A percentile compares a stretch with the other conserved stretches of the same genome.
Evolutionary conservation across 2,888 invertebrate species (phyloP).

Genomic region (Thymelicus lineola): DNA sequence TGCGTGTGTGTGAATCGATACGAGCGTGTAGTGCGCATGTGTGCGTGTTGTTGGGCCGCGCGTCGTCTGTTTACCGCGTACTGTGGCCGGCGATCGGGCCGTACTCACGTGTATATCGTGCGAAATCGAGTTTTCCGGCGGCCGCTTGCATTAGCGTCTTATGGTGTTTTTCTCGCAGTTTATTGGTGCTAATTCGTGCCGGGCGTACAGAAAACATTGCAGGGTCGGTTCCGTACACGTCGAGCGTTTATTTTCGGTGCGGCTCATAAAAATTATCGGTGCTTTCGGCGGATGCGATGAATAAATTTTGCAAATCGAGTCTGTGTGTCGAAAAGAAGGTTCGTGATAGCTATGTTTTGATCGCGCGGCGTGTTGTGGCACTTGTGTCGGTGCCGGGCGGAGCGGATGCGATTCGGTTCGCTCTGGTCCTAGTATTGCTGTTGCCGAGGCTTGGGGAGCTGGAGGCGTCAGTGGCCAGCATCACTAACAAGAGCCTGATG

Average conservation of each 20-base stretch:
- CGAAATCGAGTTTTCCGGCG: conserved; percentile 75
- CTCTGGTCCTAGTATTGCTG: conserved; percentile 56
- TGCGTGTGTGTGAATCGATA: conserved; percentile 49
- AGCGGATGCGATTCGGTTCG: conserved; percentile 66
- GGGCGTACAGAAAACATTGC: conserved; percentile 64
- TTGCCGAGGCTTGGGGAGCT: conserved; percentile 64
- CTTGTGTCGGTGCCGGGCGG: conserved; percentile 77
- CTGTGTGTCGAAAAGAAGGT: conserved; percentile 82
- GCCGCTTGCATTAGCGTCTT: conserved; percentile 65
- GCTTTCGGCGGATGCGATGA: conserved; percentile 84
- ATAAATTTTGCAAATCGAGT: conserved; percentile 83
- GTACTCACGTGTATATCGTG: conserved; percentile 82
- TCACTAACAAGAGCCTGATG: conserved; percentile 53
- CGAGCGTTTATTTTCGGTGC: conserved; percentile 66
- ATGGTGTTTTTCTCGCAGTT: conserved; percentile 76
- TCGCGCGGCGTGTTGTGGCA: conserved; percentile 74
- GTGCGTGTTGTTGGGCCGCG: conserved; percentile 77
- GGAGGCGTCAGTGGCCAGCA: conserved; percentile 50
- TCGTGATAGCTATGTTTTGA: conserved; percentile 82
- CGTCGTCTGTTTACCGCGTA: conserved; percentile 83
- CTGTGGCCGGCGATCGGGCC: conserved; percentile 87
- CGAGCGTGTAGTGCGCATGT: conserved; percentile 55
- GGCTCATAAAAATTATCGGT: conserved; percentile 75
- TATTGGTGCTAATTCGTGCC: conserved; percentile 73
- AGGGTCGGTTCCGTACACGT: conserved; percentile 47